Conservation (phyloP, 1,140 invertebrate species). For the Drosophila pseudoobscura region DNA sequence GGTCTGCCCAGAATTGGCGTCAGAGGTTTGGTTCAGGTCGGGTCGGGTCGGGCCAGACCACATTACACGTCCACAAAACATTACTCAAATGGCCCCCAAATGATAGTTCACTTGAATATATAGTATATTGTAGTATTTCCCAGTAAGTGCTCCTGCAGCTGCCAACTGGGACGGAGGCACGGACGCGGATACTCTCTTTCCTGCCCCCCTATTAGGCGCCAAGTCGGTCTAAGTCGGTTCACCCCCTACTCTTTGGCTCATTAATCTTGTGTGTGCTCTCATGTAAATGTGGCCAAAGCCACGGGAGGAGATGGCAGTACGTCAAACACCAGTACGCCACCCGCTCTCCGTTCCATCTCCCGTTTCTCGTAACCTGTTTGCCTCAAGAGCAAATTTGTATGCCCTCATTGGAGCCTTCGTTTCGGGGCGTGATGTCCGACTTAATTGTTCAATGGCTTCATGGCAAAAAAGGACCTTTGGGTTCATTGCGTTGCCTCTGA, state of each 20-base stretch:
- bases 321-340: too few relatives aligned
- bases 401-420: too few relatives aligned
- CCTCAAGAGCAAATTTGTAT: too few relatives aligned
- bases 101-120: slow-evolving; percentile 15
- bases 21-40: neutral
- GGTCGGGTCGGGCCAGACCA: neutral
- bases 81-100: slow-evolving; percentile 43
- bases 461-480: too few relatives aligned
- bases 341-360: too few relatives aligned
- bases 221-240: slow-evolving; percentile 23
- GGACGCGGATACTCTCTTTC: too few relatives aligned
- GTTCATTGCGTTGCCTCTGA: too few relatives aligned
- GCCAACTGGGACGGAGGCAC: slow-evolving; percentile 19
- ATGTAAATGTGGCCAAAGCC: slow-evolving; percentile 23
- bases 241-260: slow-evolving; percentile 24
- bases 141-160: neutral
- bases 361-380: too few relatives aligned
- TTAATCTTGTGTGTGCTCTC: slow-evolving; percentile 24
- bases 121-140: too few relatives aligned
- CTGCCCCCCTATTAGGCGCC: slow-evolving; percentile 17
- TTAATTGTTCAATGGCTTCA: too few relatives aligned
- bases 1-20: neutral
- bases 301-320: too few relatives aligned
- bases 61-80: slow-evolving; percentile 27
- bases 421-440: too few relatives aligned